phyloP scores from a whole-genome alignment of 2,797 vertebrate genomes.

The Pyrocephalus nanus region DNA sequence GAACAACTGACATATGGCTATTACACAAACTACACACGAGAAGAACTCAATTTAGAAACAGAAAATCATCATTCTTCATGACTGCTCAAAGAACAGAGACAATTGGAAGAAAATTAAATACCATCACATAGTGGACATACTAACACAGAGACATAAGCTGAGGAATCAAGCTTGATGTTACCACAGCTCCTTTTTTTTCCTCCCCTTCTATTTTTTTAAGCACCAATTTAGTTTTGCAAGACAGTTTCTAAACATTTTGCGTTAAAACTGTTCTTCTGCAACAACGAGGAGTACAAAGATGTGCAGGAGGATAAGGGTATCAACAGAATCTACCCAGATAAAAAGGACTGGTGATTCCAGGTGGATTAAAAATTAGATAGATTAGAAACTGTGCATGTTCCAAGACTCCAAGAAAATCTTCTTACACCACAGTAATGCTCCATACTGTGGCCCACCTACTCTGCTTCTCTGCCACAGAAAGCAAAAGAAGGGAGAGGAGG shows the following conservation, averaged over 20 bases:
- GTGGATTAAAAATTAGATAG: background rate
- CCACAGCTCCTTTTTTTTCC: background rate
- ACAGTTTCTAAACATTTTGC: background rate
- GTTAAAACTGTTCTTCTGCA: background rate
- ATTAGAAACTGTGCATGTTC: background rate
- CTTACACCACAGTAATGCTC: background rate
- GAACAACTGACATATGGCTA: background rate
- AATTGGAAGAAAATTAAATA: background rate
- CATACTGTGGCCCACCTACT: background rate
- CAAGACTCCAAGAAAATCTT: background rate
- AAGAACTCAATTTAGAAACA: background rate
- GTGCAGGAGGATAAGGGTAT: fast-evolving
- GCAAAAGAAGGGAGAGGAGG: fast-evolving
- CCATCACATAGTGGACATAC: background rate
- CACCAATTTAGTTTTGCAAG: background rate
- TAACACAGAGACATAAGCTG: background rate
- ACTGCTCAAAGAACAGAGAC: background rate
- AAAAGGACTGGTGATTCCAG: background rate
- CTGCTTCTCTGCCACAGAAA: background rate
- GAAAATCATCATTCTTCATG: background rate
- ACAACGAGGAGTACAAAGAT: background rate
- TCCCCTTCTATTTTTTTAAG: background rate
- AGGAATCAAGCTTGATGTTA: background rate
- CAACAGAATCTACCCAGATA: background rate
- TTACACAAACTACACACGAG: background rate